These are phyloP conservation scores for Samia ricini DNA, from an alignment of 1,140 invertebrate species.

Conservation along the genomic window DNA sequence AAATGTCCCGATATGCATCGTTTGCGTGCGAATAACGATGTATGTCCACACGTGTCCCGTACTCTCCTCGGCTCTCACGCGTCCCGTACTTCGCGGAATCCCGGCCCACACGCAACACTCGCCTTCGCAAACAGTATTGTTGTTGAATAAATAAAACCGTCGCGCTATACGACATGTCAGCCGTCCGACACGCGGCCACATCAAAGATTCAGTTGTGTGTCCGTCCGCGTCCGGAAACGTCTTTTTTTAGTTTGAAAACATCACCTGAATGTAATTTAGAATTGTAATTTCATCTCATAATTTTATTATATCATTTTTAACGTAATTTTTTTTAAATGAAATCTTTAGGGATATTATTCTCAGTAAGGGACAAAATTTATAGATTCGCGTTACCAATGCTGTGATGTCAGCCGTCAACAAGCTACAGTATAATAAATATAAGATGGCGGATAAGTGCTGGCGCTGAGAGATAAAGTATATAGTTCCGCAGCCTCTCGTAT, in stretches of 20 bases:
- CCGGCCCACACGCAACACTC: conserved; percentile 18
- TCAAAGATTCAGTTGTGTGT: conserved; percentile 8
- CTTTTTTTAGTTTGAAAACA: neutral
- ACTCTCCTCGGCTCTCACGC: neutral
- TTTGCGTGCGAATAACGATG: conserved; percentile 28
- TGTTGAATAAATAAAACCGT: neutral
- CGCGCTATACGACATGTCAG: conserved; percentile 12
- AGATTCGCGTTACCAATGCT: no score
- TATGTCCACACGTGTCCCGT: conserved; percentile 29
- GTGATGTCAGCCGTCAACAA: no score
- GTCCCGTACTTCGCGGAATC: conserved; percentile 28
- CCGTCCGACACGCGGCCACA: conserved; percentile 11
- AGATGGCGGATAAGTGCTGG: no score
- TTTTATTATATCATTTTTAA: no score
- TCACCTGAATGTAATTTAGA: no score
- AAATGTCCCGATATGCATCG: neutral
- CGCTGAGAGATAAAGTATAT: no score
- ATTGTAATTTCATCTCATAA: no score
- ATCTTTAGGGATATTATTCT: no score
- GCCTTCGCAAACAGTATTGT: conserved; percentile 19
- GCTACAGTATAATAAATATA: no score
- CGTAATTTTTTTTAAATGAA: no score
- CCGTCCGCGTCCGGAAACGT: neutral
- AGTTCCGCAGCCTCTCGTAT: no score
- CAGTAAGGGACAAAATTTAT: no score